These are phyloP conservation scores for Melanotaenia pygmaea DNA, from an alignment of 2,797 vertebrate species.

Conservation along the genomic window DNA sequence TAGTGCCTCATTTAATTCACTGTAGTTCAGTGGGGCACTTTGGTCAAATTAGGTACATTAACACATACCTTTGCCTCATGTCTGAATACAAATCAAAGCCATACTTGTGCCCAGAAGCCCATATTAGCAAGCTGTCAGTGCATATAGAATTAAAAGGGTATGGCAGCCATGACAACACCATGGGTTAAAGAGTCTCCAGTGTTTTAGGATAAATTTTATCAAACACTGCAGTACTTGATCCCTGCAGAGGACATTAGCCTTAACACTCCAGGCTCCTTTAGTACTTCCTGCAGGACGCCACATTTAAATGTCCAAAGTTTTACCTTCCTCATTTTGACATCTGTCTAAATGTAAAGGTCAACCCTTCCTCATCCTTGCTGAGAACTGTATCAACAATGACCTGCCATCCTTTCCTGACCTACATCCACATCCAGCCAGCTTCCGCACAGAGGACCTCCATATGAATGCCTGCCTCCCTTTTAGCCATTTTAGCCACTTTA, in stretches of 20 bases:
- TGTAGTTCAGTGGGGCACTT: no score
- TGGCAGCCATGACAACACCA: conserved; percentile 17
- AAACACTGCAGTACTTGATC: not conserved
- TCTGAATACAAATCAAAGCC: not conserved
- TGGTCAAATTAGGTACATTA: no score
- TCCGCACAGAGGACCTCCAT: not conserved
- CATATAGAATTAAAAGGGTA: conserved; percentile 16
- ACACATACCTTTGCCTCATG: no score
- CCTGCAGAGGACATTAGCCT: conserved; percentile 17
- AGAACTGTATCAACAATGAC: conserved; percentile 12
- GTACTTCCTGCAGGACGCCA: conserved; percentile 7
- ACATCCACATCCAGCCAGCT: not conserved
- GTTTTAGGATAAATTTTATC: conserved; percentile 21
- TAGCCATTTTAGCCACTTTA: conserved; percentile 23
- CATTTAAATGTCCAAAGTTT: conserved; percentile 14
- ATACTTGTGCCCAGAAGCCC: not conserved
- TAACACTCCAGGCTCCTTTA: conserved; percentile 10
- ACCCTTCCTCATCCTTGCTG: conserved; percentile 10
- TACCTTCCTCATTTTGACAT: conserved; percentile 21
- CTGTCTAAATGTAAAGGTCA: conserved; percentile 12
- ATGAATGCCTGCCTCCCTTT: conserved; percentile 18
- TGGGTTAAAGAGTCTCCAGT: conserved; percentile 10
- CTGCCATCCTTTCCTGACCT: conserved; percentile 17
- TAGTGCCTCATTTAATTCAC: not conserved
- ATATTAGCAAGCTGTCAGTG: not conserved